These are phyloP conservation scores for Kobus ellipsiprymnus DNA, from an alignment of 2,113 vertebrate genomes.

Conservation along the genomic window DNA sequence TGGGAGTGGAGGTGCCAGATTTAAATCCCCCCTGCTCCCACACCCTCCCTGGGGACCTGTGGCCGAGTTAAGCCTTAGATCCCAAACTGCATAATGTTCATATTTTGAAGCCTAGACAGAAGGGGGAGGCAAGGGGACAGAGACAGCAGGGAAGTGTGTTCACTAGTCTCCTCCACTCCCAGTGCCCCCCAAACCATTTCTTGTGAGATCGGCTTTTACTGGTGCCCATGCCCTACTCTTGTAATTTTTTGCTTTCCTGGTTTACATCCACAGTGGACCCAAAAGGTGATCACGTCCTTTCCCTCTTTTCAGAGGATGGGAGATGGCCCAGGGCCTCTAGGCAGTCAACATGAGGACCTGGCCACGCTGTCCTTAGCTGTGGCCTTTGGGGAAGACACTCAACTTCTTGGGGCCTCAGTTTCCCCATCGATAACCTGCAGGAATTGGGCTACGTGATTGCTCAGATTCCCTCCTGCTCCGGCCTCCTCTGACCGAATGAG, in stretches of 20 bases:
- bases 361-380: neutral
- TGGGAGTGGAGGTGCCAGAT: neutral
- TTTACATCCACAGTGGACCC: slow-evolving; percentile 60
- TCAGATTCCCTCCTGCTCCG: neutral
- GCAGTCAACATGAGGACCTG: neutral
- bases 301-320: neutral
- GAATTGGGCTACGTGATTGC: neutral
- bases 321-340: neutral
- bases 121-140: slow-evolving; percentile 18
- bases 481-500: slow-evolving; percentile 46
- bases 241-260: slow-evolving; percentile 72
- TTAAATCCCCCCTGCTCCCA: neutral
- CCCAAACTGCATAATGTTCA: slow-evolving; percentile 69
- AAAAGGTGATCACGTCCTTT: neutral
- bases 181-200: slow-evolving; percentile 62
- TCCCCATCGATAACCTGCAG: neutral
- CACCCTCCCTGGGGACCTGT: neutral
- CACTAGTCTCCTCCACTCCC: slow-evolving; percentile 59
- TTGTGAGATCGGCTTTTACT: slow-evolving; percentile 64
- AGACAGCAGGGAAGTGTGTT: neutral
- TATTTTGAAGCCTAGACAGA: slow-evolving; percentile 62
- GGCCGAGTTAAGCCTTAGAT: slow-evolving; percentile 73
- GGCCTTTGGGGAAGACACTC: neutral
- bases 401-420: slow-evolving; percentile 48
- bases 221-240: slow-evolving; percentile 58